Percentiles rank a stretch among this genome's conserved stretches.
Conservation (phyloP, 2,797 vertebrate species). For the Aulostomus chinensis region DNA sequence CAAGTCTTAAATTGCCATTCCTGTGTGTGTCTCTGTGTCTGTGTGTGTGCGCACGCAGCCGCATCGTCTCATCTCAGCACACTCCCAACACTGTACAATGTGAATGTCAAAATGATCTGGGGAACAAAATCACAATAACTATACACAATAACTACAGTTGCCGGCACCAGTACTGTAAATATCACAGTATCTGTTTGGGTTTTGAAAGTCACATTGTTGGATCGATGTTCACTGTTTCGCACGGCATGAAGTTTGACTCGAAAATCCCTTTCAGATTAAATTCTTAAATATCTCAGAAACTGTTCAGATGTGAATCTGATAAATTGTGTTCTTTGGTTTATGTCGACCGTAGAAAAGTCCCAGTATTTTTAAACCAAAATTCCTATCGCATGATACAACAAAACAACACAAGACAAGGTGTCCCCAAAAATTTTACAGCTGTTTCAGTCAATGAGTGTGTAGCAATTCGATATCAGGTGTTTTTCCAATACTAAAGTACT, state of each 20-base stretch:
- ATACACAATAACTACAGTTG: no score
- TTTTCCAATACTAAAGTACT: no score
- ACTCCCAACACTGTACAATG: slow-evolving; percentile 42
- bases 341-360: not conserved
- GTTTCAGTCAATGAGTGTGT: no score
- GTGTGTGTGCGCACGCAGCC: no score
- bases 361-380: no score
- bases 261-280: not conserved
- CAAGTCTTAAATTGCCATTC: slow-evolving; percentile 28
- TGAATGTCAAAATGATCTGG: not conserved
- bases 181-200: slow-evolving; percentile 16
- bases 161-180: slow-evolving; percentile 7
- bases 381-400: no score
- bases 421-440: no score
- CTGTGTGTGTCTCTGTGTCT: slow-evolving; percentile 9
- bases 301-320: slow-evolving; percentile 4
- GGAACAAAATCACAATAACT: not conserved
- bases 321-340: slow-evolving; percentile 1
- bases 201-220: slow-evolving; percentile 8
- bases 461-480: no score
- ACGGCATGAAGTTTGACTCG: slow-evolving; percentile 32
- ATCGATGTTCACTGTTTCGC: slow-evolving; percentile 23
- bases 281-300: not conserved
- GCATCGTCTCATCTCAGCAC: slow-evolving; percentile 30
- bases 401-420: not conserved